Conservation (phyloP, 2,888 invertebrate genomes). For the Ligdia adustata region DNA sequence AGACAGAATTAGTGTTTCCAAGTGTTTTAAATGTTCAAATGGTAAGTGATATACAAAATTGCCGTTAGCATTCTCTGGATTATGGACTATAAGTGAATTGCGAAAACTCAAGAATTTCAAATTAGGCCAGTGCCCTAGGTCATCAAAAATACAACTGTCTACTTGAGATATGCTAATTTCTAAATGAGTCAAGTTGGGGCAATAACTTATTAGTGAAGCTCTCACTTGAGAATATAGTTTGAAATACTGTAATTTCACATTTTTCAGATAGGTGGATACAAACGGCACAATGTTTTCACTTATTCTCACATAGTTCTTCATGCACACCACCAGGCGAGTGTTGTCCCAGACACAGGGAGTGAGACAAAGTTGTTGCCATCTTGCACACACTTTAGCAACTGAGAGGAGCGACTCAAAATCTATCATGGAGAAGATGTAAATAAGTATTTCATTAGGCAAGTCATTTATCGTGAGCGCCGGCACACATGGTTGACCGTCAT, state of each 20-base stretch:
- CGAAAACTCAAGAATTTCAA: conserved; percentile 79
- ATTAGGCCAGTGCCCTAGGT: conserved; percentile 77
- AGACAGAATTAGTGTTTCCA: conserved; percentile 75
- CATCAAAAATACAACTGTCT: conserved; percentile 81
- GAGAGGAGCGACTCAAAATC: conserved; percentile 78
- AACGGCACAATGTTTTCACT: conserved; percentile 80
- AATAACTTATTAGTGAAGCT: conserved; percentile 75
- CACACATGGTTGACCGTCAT: conserved; percentile 58
- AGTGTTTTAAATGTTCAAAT: conserved; percentile 72
- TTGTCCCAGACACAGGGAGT: conserved; percentile 81
- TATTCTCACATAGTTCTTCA: conserved; percentile 80
- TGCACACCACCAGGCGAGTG: conserved; percentile 78
- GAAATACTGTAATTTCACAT: conserved; percentile 82
- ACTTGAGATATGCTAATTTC: conserved; percentile 83
- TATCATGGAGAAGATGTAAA: conserved; percentile 81
- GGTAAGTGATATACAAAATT: conserved; percentile 79
- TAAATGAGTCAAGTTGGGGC: conserved; percentile 79
- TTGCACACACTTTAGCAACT: conserved; percentile 74
- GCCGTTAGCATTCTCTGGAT: conserved; percentile 72
- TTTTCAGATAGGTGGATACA: conserved; percentile 79
- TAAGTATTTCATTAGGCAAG: conserved; percentile 80
- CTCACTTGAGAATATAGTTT: conserved; percentile 81
- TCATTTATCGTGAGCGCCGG: conserved; percentile 73
- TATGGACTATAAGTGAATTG: conserved; percentile 78
- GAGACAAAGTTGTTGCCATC: conserved; percentile 79